Evolutionary conservation across 2,113 vertebrate species (phyloP).

Genomic region (Rhynchomys soricoides): DNA sequence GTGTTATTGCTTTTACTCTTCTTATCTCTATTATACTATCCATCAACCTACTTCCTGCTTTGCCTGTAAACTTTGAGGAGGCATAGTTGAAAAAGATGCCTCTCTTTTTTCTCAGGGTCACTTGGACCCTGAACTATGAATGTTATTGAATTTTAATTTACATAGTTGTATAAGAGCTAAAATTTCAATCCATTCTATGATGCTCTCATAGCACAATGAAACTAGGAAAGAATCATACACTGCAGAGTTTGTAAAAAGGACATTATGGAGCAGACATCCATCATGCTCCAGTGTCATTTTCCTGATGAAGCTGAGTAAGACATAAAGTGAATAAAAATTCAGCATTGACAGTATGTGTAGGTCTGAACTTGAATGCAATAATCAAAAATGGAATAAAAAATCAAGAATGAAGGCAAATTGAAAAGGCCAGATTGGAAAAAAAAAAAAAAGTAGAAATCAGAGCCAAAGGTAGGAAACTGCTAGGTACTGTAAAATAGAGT

Average conservation of each 20-base stretch:
- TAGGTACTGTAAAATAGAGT: background rate
- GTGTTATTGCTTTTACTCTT: background rate
- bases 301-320: background rate
- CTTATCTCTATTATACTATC: background rate
- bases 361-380: background rate
- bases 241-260: background rate
- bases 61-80: rapidly evolving
- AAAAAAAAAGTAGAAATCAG: background rate
- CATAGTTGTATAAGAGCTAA: background rate
- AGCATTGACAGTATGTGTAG: background rate
- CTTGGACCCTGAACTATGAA: background rate
- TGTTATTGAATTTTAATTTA: background rate
- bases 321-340: background rate
- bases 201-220: background rate
- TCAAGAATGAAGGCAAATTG: background rate
- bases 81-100: background rate
- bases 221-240: background rate
- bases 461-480: rapidly evolving
- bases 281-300: background rate
- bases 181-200: background rate
- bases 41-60: background rate
- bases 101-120: too few relatives aligned
- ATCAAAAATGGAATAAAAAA: background rate
- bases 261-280: background rate
- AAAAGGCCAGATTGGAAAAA: background rate